phyloP scores from a whole-genome alignment of 2,888 invertebrate genomes.

The Coelogynopora nodosa region DNA sequence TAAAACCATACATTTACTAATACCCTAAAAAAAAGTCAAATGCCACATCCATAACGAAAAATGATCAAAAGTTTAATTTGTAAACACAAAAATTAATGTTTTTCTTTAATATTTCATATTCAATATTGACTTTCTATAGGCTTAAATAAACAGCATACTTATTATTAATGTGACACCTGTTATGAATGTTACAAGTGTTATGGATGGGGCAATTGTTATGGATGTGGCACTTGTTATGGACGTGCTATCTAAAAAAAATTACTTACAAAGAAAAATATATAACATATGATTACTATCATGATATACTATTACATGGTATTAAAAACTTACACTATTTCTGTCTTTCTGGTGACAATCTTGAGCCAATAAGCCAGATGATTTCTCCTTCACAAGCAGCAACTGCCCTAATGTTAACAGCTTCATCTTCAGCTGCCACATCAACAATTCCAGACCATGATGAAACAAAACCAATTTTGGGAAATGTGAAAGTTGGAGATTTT shows the following conservation, averaged over 20 bases:
- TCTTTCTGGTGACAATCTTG: not conserved
- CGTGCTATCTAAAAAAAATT: not conserved
- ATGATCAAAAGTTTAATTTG: conserved; percentile 21
- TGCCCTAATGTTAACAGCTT: no score
- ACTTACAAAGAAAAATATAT: no score
- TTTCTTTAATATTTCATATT: conserved; percentile 17
- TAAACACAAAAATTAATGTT: not conserved
- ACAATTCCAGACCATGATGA: no score
- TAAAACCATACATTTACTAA: conserved; percentile 12
- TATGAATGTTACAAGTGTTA: conserved; percentile 20
- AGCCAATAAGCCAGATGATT: not conserved
- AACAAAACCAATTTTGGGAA: no score
- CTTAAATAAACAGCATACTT: conserved; percentile 11
- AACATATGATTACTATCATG: conserved; percentile 9
- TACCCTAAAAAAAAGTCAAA: conserved; percentile 8
- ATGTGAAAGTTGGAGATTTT: no score
- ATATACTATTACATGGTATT: not conserved
- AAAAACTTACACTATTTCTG: not conserved
- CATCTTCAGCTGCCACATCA: no score
- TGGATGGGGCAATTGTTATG: not conserved
- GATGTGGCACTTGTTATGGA: not conserved
- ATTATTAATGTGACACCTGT: conserved; percentile 7
- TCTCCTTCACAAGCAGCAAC: not conserved
- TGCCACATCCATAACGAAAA: not conserved
- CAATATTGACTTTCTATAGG: conserved; percentile 18